These are phyloP conservation scores for Cerceris ruficornis DNA, from an alignment of 2,888 invertebrate genomes.

Conservation along the genomic window DNA sequence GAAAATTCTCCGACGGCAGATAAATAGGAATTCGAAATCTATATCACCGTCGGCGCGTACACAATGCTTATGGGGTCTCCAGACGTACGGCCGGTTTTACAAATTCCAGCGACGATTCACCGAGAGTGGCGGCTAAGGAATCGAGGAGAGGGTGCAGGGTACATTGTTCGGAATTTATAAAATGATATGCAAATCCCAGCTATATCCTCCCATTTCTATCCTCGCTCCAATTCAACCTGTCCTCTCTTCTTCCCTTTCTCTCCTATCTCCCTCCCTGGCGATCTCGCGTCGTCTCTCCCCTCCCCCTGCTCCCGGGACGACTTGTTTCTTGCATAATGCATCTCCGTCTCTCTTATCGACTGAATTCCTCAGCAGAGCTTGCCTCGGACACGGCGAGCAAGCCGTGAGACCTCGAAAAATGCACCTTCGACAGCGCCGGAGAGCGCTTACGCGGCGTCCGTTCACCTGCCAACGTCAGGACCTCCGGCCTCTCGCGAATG, in stretches of 20 bases:
- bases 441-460: slow-evolving; percentile 19
- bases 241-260: slow-evolving; percentile 14
- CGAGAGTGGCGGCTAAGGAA: slow-evolving; percentile 1
- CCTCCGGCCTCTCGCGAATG: slow-evolving; percentile 35
- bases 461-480: slow-evolving; percentile 16
- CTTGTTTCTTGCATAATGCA: slow-evolving; percentile 66
- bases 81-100: slow-evolving; percentile 29
- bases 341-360: slow-evolving; percentile 52
- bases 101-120: slow-evolving; percentile 44
- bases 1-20: slow-evolving; percentile 6
- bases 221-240: slow-evolving; percentile 48
- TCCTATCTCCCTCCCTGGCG: slow-evolving; percentile 7
- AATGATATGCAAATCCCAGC: slow-evolving; percentile 74
- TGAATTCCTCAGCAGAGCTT: slow-evolving; percentile 10
- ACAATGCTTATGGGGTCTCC: slow-evolving; percentile 20
- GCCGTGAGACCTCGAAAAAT: slow-evolving; percentile 29
- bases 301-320: slow-evolving; percentile 25
- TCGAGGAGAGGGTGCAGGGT: slow-evolving; percentile 30
- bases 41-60: slow-evolving; percentile 21
- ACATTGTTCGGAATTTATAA: slow-evolving; percentile 71
- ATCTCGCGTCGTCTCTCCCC: neutral
- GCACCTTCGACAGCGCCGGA: slow-evolving; percentile 12
- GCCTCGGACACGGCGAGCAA: slow-evolving; percentile 6
- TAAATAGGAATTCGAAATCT: slow-evolving; percentile 32
- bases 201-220: slow-evolving; percentile 66